Evolutionary conservation across 2,113 vertebrate genomes (phyloP).

Genomic region (Coptodon bakossiorum): DNA sequence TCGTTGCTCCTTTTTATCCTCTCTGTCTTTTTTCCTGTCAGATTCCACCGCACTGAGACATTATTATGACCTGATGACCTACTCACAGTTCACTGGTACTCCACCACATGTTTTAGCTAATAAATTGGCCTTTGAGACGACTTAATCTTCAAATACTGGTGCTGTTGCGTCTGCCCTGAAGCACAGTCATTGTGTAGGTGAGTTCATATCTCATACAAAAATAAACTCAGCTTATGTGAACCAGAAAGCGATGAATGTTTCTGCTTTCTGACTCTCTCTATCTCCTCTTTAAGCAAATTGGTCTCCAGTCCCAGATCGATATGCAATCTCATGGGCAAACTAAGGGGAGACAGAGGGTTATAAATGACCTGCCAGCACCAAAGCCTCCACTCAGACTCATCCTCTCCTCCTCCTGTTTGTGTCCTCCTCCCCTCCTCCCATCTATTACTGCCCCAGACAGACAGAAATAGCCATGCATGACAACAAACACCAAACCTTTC

Average conservation of each 20-base stretch:
- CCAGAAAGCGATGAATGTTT: background rate
- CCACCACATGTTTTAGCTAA: background rate
- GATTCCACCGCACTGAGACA: slow-evolving; percentile 22
- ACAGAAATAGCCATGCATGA: slow-evolving; percentile 30
- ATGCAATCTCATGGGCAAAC: background rate
- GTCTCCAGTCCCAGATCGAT: slow-evolving; percentile 13
- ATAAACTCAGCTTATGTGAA: background rate
- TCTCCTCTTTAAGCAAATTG: background rate
- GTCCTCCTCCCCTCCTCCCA: background rate
- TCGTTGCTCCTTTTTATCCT: background rate
- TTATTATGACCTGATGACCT: slow-evolving; percentile 29
- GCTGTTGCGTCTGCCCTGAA: background rate
- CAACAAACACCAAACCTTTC: slow-evolving; percentile 12
- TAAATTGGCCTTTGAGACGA: slow-evolving; percentile 9
- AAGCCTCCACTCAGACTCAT: slow-evolving; percentile 7
- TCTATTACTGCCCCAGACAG: slow-evolving; percentile 24
- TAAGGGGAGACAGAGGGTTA: background rate
- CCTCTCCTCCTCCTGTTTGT: background rate
- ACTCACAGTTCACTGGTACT: background rate
- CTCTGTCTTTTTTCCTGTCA: background rate
- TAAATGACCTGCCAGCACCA: slow-evolving; percentile 42
- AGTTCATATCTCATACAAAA: background rate
- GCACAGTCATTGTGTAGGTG: background rate
- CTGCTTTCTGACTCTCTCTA: background rate
- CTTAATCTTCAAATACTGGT: background rate